phyloP scores from a whole-genome alignment of 2,113 vertebrate genomes.

The Falcunculus frontatus region DNA sequence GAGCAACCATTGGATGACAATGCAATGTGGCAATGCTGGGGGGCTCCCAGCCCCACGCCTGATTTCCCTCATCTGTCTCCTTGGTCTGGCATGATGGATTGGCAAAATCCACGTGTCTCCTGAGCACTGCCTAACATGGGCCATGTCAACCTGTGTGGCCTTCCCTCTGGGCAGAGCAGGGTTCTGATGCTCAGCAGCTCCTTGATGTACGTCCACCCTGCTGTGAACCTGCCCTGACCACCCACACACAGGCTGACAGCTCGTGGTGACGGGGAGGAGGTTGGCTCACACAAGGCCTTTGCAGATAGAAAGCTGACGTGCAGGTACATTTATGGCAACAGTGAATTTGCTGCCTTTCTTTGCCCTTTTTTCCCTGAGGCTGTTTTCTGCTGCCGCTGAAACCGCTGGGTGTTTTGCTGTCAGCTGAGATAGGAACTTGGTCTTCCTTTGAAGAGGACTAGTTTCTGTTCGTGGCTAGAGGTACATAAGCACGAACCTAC shows the following conservation, averaged over 20 bases:
- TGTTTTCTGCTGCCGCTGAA: not conserved
- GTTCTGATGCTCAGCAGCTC: not conserved
- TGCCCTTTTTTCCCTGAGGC: not conserved
- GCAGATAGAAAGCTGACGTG: not conserved
- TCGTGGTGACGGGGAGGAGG: not conserved
- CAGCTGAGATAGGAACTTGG: not conserved
- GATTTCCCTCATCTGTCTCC: not conserved
- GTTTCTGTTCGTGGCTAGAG: not conserved
- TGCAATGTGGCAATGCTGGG: not conserved
- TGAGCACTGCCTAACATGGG: not conserved
- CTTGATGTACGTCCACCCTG: fast-evolving
- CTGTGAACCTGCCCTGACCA: not conserved
- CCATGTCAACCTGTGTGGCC: not conserved
- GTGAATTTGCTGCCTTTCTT: not conserved
- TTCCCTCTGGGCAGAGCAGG: not conserved
- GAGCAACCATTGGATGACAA: not conserved
- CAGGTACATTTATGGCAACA: not conserved
- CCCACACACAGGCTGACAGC: fast-evolving
- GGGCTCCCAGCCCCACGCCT: not conserved
- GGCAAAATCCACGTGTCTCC: not conserved
- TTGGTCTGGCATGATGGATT: not conserved
- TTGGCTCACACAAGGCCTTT: not conserved
- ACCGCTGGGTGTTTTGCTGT: not conserved
- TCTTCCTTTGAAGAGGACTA: not conserved
- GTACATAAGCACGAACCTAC: not conserved